Percentiles rank a stretch among this genome's conserved stretches.
Conservation (phyloP, 2,113 vertebrate species). For the Trachemys scripta region DNA sequence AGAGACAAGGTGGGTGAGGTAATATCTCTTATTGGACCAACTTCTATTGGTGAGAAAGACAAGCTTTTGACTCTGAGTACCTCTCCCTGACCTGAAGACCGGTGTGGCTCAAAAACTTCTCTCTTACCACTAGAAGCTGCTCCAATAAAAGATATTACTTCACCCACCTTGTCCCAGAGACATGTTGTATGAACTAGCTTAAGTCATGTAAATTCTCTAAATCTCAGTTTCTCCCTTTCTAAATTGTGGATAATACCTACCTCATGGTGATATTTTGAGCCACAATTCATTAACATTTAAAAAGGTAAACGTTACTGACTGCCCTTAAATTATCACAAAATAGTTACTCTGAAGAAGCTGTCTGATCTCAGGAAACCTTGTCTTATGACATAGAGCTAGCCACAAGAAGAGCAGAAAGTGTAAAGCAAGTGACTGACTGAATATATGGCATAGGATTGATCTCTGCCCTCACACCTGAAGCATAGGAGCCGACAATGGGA, state of each 20-base stretch:
- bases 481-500: background rate
- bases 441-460: background rate
- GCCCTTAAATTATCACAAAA: background rate
- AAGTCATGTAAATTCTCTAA: slow-evolving; percentile 3
- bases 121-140: background rate
- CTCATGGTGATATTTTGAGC: background rate
- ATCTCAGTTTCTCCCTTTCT: slow-evolving; percentile 12
- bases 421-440: background rate
- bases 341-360: background rate
- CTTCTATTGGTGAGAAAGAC: background rate
- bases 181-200: background rate
- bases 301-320: background rate
- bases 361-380: background rate
- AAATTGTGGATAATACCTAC: background rate
- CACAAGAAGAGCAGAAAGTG: background rate
- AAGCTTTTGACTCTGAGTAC: background rate
- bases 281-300: background rate
- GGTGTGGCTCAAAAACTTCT: background rate
- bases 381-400: no score
- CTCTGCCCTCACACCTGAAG: background rate
- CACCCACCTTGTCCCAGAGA: slow-evolving; percentile 11
- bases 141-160: background rate
- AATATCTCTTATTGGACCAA: background rate
- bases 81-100: background rate
- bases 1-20: background rate